Percentiles rank a stretch among this genome's conserved stretches.
These are phyloP conservation scores for Spisula subtruncata DNA, from an alignment of 2,888 invertebrate species.

Conservation along the genomic window DNA sequence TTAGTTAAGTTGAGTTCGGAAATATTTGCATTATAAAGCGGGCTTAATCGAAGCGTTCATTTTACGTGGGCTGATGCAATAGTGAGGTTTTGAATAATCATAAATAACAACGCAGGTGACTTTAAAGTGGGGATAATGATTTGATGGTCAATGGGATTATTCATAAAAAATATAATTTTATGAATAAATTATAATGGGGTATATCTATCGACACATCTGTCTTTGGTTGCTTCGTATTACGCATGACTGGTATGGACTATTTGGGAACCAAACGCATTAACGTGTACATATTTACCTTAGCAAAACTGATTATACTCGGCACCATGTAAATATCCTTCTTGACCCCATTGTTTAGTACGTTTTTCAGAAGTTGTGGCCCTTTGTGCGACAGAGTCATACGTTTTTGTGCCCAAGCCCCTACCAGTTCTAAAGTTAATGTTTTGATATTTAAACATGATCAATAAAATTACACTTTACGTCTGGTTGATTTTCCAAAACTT, in stretches of 20 bases:
- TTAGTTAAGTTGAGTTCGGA: not conserved
- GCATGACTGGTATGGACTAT: not conserved
- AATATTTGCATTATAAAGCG: not conserved
- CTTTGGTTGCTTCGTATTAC: not conserved
- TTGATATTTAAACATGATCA: no score
- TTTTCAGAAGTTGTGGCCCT: no score
- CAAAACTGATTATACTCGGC: no score
- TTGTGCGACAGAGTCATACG: no score
- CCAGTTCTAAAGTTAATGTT: no score
- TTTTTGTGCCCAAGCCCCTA: no score
- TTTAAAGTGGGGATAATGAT: not conserved
- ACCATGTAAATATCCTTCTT: no score
- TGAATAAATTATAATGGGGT: not conserved
- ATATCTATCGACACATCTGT: not conserved
- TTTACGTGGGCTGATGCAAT: not conserved
- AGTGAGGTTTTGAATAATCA: slow-evolving; percentile 1
- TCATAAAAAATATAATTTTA: not conserved
- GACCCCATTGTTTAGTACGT: no score
- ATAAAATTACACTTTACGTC: no score
- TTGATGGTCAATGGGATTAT: not conserved
- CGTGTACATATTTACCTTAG: no score
- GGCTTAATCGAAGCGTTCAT: not conserved
- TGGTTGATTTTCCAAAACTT: no score
- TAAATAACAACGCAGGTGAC: not conserved
- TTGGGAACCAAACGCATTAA: no score